Evolutionary conservation across 1,140 invertebrate genomes (phyloP), one percentile per base, ranked within the genome.

Genomic region (Drosophila insularis): DNA sequence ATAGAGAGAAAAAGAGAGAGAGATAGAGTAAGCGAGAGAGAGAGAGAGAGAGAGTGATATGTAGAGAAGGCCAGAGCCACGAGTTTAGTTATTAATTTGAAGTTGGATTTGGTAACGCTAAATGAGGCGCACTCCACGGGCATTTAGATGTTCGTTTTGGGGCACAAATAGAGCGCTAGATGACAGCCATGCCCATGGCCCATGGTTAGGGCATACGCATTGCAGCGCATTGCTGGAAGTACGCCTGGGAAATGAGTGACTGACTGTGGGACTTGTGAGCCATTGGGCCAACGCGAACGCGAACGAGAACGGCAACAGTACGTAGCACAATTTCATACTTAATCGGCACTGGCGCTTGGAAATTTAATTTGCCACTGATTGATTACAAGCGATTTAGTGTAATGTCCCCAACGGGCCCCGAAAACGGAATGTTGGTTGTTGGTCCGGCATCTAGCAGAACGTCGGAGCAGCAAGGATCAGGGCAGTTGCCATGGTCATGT

Each of bases 291-390:
- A 27, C 27, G 17, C 43, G 43, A 46, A 46, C 32, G 43, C 17
- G 43, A 21, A 35, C 27, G 27, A 31, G 27, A n/a, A n/a, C n/a
- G n/a, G n/a, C n/a, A n/a, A n/a, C 27, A 27, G 43, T 46, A 46
- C 43, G 43, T 11, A 46, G 56, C 71, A 84, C 74, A 74, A 80
- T 74, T 70, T 74, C 69, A 74, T 73, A 74, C 72, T 82, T 90
- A 90, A 87, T 90, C 82, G 78, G 58, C 66, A 46, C 56, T 68
- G 66, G 71, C 56, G 71, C 87, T 80, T 64, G 63, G 71, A 90
- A 89, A 90, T 90, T 90, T 90, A 90, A 90, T 90, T 90, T 90
- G 67, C 74, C 54, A 67, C 68, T 90, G 87, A 90, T 90, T 90
- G 87, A 90, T 90, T 82, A 66, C 87, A 65, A 79, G 63, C 87